Base-by-base conservation (phyloP, 2,888 invertebrate genomes). In the Pseudanteris insignis region DNA sequence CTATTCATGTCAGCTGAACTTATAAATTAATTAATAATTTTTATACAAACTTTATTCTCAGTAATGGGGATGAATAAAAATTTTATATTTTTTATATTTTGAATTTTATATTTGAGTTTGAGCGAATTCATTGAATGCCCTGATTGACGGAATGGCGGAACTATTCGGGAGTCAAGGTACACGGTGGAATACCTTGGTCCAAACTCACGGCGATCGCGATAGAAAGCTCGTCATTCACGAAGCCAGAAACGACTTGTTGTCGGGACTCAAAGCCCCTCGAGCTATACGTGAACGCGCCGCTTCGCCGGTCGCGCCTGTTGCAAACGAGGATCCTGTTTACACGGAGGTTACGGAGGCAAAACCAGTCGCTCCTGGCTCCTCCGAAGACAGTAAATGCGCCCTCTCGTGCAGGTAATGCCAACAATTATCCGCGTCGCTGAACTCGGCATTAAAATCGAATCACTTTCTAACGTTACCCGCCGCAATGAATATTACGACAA, bases 391-490 rank as follows among this genome's bases (percentile, higher is more conserved):
- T 74, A 73, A 75, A 73, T 67, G 72, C 69, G 70, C 67, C 68
- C 68, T 73, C 70, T 74, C 74, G 74, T 73, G 72, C 72, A 71
- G 71, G 55, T 76, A 76, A 76, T 75, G 71, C 70, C 72, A 70
- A 74, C 72, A 73, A 75, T 76, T 75, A 75, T 70, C 68, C 67
- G 70, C 67, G 68, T 65, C 65, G 66, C 64, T 73, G 67, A 70
- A 68, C 70, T 71, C 67, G 67, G 61, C 72, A 75, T 75, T 75
- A 73, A 75, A 74, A 74, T 75, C 73, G 64, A 75, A 74, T 75
- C 55, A 57, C 67, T 67, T 63, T 67, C 63, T 60, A 67, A 38
- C 33, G 47, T 32, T 38, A 48, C 30, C 28, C 33, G 54, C 11
- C 40, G 51, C 48, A 30, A 21, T 24, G 32, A 30, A 29, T 21